Conservation (phyloP, 2,113 vertebrate genomes). For the Pagrus major region DNA sequence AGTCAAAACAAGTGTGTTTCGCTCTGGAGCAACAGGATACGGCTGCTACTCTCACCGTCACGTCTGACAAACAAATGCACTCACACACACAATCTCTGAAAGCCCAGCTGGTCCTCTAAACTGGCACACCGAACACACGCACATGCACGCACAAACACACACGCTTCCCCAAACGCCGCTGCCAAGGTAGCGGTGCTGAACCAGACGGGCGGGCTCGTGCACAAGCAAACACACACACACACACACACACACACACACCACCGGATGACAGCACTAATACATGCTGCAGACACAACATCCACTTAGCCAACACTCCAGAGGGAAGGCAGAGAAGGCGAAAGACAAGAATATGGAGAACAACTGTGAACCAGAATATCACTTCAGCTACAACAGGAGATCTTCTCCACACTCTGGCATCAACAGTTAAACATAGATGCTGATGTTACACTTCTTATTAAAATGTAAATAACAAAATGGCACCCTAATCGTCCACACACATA, state of each 20-base stretch:
- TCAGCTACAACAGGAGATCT: not conserved
- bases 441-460: not conserved
- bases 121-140: slow-evolving; percentile 51
- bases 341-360: slow-evolving; percentile 40
- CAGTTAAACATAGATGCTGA: not conserved
- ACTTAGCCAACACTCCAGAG: slow-evolving; percentile 68
- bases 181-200: slow-evolving; percentile 76
- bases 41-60: slow-evolving; percentile 60
- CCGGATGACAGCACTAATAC: slow-evolving; percentile 65
- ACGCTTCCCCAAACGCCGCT: slow-evolving; percentile 54
- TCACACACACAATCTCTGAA: slow-evolving; percentile 51
- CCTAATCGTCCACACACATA: too few species aligned
- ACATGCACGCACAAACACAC: slow-evolving; percentile 23
- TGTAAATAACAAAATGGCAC: not conserved
- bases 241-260: slow-evolving; percentile 33
- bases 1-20: slow-evolving; percentile 74
- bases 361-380: slow-evolving; percentile 23
- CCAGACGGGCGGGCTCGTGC: slow-evolving; percentile 62
- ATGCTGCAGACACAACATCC: slow-evolving; percentile 78
- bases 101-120: slow-evolving; percentile 82
- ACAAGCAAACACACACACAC: slow-evolving; percentile 11
- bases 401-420: not conserved
- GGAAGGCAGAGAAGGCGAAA: slow-evolving; percentile 42
- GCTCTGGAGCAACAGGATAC: slow-evolving; percentile 68
- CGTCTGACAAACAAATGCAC: slow-evolving; percentile 60